Evolutionary conservation across 2,888 invertebrate genomes (phyloP).

Genomic region (Macrophya annulata): DNA sequence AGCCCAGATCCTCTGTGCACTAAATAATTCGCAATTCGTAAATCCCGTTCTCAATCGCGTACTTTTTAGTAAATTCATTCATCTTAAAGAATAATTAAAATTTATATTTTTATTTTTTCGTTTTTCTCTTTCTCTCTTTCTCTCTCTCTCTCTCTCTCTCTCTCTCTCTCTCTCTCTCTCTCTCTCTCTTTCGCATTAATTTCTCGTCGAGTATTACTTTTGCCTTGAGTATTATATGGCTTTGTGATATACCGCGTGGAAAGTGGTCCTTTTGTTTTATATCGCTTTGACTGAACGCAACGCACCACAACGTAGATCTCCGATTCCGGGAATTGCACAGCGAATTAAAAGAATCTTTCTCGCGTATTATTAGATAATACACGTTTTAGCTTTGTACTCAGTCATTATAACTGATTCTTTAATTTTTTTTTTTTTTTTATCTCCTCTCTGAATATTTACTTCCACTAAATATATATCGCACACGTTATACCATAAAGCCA

Average conservation of each 20-base stretch:
- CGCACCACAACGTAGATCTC: too few relatives aligned
- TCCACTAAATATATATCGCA: neutral
- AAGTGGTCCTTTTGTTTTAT: slow-evolving; percentile 10
- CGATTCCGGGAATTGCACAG: neutral
- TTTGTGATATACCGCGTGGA: slow-evolving; percentile 3
- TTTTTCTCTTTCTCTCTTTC: too few relatives aligned
- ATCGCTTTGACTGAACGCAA: neutral
- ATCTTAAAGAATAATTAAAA: slow-evolving; percentile 7
- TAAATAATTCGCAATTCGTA: slow-evolving; percentile 1
- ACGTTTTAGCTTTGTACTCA: neutral
- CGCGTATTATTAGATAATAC: slow-evolving; percentile 2
- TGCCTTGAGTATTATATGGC: slow-evolving; percentile 10
- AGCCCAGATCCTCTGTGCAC: neutral
- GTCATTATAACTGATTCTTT: neutral
- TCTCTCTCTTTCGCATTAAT: neutral
- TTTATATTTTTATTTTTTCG: neutral
- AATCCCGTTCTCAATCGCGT: neutral
- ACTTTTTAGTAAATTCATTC: neutral
- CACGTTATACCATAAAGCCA: neutral
- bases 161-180: too few relatives aligned
- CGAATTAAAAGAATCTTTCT: slow-evolving; percentile 1
- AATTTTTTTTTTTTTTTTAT: neutral
- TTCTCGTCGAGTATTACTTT: neutral
- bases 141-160: neutral
- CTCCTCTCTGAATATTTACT: neutral